Conservation (phyloP, 2,888 invertebrate species). For the Synergus itoensis region DNA sequence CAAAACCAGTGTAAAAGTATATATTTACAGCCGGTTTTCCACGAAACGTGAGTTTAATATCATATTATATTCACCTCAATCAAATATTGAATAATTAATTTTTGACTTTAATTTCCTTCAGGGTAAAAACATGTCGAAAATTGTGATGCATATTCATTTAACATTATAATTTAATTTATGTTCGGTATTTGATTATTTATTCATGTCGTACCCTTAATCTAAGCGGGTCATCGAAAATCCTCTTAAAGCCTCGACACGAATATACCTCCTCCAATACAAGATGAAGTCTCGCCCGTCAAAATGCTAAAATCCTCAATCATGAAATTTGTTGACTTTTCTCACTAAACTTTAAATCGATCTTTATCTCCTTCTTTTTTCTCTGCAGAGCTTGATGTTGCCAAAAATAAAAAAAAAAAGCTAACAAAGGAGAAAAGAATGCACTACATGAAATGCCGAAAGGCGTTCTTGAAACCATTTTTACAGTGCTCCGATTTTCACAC, state of each 20-base stretch:
- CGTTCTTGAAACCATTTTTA: neutral
- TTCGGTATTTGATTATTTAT: neutral
- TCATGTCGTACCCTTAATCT: neutral
- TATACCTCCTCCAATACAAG: neutral
- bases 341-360: neutral
- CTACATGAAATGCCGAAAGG: slow-evolving; percentile 5
- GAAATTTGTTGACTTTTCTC: neutral
- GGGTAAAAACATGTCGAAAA: neutral
- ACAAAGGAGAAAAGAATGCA: neutral
- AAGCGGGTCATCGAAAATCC: neutral
- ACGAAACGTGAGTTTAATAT: neutral
- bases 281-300: neutral
- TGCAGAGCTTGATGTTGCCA: neutral
- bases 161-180: neutral
- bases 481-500: neutral
- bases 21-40: too few relatives aligned
- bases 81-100: neutral
- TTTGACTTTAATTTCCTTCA: too few relatives aligned
- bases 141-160: neutral
- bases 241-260: neutral
- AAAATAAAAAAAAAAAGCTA: neutral
- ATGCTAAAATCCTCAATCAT: neutral
- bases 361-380: neutral
- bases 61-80: neutral
- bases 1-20: too few relatives aligned